Percentiles rank a stretch among this genome's conserved stretches.
Conservation (phyloP, 1,140 invertebrate species). For the Ooceraea biroi region DNA sequence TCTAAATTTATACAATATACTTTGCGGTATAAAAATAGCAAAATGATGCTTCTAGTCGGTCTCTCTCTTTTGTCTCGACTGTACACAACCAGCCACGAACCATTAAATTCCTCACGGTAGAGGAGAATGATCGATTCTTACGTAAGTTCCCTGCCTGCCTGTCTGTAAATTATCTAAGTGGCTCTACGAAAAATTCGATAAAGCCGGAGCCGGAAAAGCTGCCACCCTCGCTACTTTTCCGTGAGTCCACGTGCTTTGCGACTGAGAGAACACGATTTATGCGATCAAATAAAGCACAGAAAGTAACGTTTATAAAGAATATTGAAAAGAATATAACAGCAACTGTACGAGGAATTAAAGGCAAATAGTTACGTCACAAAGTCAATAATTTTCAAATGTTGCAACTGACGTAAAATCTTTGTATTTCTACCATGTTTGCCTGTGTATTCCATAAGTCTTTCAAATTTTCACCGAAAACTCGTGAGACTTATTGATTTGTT, state of each 20-base stretch:
- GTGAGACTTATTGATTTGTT: no score
- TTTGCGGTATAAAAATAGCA: no score
- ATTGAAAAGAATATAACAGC: background rate
- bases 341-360: no score
- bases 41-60: no score
- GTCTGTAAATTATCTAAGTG: slow-evolving; percentile 25
- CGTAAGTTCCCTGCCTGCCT: slow-evolving; percentile 41
- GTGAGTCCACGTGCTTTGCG: slow-evolving; percentile 25
- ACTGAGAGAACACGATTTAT: slow-evolving; percentile 36
- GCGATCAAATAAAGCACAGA: background rate
- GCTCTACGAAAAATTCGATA: slow-evolving; percentile 51
- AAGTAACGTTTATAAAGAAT: background rate
- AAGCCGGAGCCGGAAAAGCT: slow-evolving; percentile 45
- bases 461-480: no score
- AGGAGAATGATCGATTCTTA: slow-evolving; percentile 72
- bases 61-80: background rate
- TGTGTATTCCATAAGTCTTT: no score
- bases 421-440: no score
- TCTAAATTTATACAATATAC: no score
- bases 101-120: slow-evolving; percentile 68
- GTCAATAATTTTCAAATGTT: no score
- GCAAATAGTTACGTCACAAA: no score
- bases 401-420: no score
- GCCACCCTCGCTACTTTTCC: slow-evolving; percentile 40
- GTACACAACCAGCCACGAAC: slow-evolving; percentile 64